Conservation (phyloP, 2,113 vertebrate species). For the cattle (Bos taurus) region ARS-UCD2.0 NC_037343.1:25100001-25100500, state of each 20-base stretch:
- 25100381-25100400: background rate
- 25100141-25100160: background rate
- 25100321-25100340: background rate
- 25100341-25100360: background rate
- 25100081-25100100: background rate
- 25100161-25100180: background rate
- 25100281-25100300: background rate
- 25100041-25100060: background rate
- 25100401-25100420: background rate
- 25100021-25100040: background rate
- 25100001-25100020: background rate
- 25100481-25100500: background rate
- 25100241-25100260: background rate
- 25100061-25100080: background rate
- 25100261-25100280: background rate
- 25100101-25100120: background rate
- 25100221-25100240: background rate
- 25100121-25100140: background rate
- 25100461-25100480: background rate
- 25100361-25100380: background rate
- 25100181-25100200: background rate
- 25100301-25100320: background rate
- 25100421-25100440: background rate
- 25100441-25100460: background rate
- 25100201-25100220: background rate